Conservation (phyloP, 92 coral and sea anemone genomes). For the Zoanthus sociatus region DNA sequence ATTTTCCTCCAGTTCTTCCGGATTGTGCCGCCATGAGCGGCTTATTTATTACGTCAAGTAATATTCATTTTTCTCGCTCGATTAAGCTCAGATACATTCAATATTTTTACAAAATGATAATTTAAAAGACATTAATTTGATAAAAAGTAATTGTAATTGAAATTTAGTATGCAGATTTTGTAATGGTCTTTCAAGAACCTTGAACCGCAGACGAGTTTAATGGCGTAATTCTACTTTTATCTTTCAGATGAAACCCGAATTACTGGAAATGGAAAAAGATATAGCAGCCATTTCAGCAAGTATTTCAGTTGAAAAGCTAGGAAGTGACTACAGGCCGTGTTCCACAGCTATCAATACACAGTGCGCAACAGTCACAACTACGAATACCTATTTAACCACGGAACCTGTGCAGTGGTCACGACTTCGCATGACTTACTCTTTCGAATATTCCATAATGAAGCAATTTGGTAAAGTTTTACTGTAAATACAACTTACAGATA, state of each 20-base stretch:
- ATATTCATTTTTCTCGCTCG: too few relatives aligned
- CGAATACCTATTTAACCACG: conserved; percentile 82
- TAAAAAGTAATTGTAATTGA: too few relatives aligned
- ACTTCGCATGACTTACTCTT: conserved; percentile 95
- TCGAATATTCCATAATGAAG: conserved; percentile 96
- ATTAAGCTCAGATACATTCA: too few relatives aligned
- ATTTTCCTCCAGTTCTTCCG: too few relatives aligned
- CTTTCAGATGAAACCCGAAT: conserved; percentile 46
- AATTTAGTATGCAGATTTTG: too few relatives aligned
- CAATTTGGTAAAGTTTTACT: conserved; percentile 93
- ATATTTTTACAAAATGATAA: too few relatives aligned
- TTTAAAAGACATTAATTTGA: too few relatives aligned
- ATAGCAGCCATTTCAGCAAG: conserved; percentile 76
- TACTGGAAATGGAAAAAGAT: conserved; percentile 48
- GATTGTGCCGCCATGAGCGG: too few relatives aligned
- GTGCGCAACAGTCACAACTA: conserved; percentile 67
- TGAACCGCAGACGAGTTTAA: not conserved
- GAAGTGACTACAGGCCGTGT: conserved; percentile 42
- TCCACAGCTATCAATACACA: conserved; percentile 61
- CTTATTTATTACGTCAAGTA: too few relatives aligned
- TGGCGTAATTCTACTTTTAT: not conserved
- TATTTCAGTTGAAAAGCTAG: conserved; percentile 60
- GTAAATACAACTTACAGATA: conserved; percentile 24
- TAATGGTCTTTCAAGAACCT: not conserved
- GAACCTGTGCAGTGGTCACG: conserved; percentile 99